phyloP scores from a whole-genome alignment of 2,113 vertebrate species.

The Platichthys stellatus region DNA sequence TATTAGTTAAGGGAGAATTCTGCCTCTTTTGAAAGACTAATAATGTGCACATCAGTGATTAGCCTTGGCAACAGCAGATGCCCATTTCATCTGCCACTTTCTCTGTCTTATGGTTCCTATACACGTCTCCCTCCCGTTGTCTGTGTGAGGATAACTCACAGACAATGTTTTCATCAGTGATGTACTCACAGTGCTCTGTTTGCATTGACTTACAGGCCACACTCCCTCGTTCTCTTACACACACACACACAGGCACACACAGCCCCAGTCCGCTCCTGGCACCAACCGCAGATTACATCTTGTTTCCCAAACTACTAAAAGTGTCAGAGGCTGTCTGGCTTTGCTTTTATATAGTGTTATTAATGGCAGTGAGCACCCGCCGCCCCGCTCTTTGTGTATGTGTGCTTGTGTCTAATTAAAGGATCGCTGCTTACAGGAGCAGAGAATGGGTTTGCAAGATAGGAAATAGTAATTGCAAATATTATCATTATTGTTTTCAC shows the following conservation, averaged over 20 bases:
- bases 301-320: slow-evolving; percentile 85
- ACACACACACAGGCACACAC: slow-evolving; percentile 11
- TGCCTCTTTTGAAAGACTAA: slow-evolving; percentile 42
- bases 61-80: slow-evolving; percentile 58
- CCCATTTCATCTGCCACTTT: slow-evolving; percentile 51
- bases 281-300: slow-evolving; percentile 81
- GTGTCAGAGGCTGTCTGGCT: slow-evolving; percentile 82
- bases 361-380: slow-evolving; percentile 77
- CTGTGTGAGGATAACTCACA: slow-evolving; percentile 70
- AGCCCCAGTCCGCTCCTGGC: slow-evolving; percentile 79
- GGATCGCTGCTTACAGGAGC: slow-evolving; percentile 76
- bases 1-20: slow-evolving; percentile 14
- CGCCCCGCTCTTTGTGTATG: slow-evolving; percentile 66
- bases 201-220: slow-evolving; percentile 75
- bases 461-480: slow-evolving; percentile 81
- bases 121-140: slow-evolving; percentile 53
- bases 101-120: slow-evolving; percentile 56
- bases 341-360: slow-evolving; percentile 84
- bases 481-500: slow-evolving; percentile 75
- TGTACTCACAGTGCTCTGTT: slow-evolving; percentile 72
- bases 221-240: slow-evolving; percentile 62
- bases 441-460: slow-evolving; percentile 78
- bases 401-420: slow-evolving; percentile 82
- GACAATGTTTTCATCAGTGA: slow-evolving; percentile 77
- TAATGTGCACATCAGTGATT: slow-evolving; percentile 47